Conservation (phyloP, 2,797 vertebrate species). For the Lithobates pipiens region DNA sequence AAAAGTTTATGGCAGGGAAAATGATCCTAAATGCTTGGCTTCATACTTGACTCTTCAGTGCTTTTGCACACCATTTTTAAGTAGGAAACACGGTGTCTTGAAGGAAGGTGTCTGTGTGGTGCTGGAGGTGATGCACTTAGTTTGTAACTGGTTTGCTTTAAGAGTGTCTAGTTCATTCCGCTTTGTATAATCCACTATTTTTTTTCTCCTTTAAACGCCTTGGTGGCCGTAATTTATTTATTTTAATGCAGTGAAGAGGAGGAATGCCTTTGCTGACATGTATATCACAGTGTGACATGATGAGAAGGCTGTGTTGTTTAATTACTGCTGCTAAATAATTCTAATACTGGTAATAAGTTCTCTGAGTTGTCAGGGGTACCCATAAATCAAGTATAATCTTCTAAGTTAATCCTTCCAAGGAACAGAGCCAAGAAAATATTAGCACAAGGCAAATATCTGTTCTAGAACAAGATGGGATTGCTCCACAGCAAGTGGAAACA, state of each 20-base stretch:
- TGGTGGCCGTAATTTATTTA: background rate
- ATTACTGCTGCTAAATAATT: background rate
- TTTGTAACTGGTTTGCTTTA: too few species aligned
- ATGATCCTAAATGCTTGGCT: too few species aligned
- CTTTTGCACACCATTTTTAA: too few species aligned
- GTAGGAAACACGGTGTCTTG: too few species aligned
- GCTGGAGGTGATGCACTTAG: too few species aligned
- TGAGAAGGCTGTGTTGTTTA: background rate
- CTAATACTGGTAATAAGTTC: conserved; percentile 20
- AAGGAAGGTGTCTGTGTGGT: too few species aligned
- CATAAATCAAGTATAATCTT: background rate
- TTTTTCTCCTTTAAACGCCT: too few species aligned
- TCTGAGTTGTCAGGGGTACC: conserved; percentile 1
- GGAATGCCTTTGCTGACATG: background rate
- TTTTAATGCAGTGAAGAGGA: background rate
- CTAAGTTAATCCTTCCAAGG: background rate
- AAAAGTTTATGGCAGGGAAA: too few species aligned
- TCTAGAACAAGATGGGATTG: background rate
- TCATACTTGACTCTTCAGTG: too few species aligned
- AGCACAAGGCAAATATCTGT: background rate
- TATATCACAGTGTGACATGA: background rate
- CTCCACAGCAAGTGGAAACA: background rate
- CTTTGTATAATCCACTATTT: too few species aligned
- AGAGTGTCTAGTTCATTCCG: too few species aligned
- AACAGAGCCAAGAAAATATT: conserved; percentile 9